Base-by-base conservation (phyloP, 1,140 invertebrate species). In the Pantala flavescens region DNA sequence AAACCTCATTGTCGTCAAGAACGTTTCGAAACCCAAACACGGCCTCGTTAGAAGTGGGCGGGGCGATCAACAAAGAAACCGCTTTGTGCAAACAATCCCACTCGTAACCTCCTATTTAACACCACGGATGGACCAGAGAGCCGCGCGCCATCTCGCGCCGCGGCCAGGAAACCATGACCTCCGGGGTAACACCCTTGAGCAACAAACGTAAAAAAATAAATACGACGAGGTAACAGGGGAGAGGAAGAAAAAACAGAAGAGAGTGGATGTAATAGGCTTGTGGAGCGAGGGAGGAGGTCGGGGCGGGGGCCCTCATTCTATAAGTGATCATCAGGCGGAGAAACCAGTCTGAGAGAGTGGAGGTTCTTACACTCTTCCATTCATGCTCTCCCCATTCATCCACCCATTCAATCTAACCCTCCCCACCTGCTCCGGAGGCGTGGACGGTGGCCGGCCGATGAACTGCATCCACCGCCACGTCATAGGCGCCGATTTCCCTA, bases 321-420 rank as follows among this genome's bases (percentile, higher is more conserved):
- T 63, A 63, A 63, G 49, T 63, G 49, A 63, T 63, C 49, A 63
- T 63, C 49, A 63, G 49, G 49, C 49, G 49, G 49, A 63, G 16
- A 63, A 63, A 63, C 49, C 49, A 63, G 49, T 63, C 49, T 21
- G 49, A 36, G 28, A 36, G 28, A 36, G 28, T 5, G n/a, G n/a
- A 63, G 49, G 49, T 19, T 19, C 49, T 19, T 63, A 63, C n/a
- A 63, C 49, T 63, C 49, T 3, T 14, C 49, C 49, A 63, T 63
- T 63, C 49, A 63, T 63, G 12, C 49, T 63, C 49, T 63, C 49
- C 49, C 49, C 49, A 63, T 63, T 63, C 49, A 63, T 21, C n/a
- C 49, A 12, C 49, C 49, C 49, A 63, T 63, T 63, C 49, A 63
- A 16, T 63, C 49, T 63, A 1, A 7, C 12, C 49, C 49, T 7